Evolutionary conservation across 2,797 vertebrate genomes (phyloP).

Genomic region (Mus caroli): DNA sequence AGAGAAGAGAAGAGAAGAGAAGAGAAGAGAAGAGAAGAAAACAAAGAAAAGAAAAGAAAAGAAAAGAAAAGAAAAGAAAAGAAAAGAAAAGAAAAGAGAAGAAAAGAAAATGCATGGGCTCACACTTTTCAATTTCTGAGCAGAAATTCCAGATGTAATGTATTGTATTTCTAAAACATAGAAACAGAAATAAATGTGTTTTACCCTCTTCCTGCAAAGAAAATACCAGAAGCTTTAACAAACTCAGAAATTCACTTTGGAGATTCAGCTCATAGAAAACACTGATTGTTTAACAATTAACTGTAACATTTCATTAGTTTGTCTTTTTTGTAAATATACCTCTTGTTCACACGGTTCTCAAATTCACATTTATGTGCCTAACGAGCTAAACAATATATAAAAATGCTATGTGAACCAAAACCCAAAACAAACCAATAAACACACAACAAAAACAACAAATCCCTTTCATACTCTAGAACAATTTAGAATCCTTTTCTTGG

Average conservation of each 20-base stretch:
- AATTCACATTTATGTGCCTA: background rate
- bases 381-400: background rate
- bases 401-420: background rate
- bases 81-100: background rate
- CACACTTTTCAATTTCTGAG: background rate
- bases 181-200: background rate
- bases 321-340: background rate
- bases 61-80: too few species aligned
- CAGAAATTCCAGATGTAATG: background rate
- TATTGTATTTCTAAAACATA: background rate
- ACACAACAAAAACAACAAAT: background rate
- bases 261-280: background rate
- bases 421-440: background rate
- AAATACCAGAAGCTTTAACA: background rate
- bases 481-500: constrained; percentile 74
- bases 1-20: too few species aligned
- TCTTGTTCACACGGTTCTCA: background rate
- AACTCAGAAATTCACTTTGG: background rate
- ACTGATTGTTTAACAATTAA: background rate
- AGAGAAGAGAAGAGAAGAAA: too few species aligned
- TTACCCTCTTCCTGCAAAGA: background rate
- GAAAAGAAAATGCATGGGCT: background rate
- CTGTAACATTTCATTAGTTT: background rate
- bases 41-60: too few species aligned
- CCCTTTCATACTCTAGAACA: constrained; percentile 29